Conservation (phyloP, 2,888 invertebrate species). For the Noctua fimbriata region DNA sequence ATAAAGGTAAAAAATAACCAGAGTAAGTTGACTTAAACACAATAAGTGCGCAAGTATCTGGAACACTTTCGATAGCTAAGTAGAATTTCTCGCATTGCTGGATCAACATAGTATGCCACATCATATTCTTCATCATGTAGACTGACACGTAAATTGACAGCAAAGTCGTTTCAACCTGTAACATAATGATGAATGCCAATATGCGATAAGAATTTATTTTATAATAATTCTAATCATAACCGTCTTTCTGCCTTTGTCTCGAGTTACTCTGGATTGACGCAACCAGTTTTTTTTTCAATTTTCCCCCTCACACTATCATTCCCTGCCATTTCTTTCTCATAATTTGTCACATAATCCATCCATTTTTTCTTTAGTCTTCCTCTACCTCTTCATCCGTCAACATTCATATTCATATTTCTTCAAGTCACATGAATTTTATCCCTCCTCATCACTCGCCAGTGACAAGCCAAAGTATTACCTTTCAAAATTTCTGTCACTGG, state of each 20-base stretch:
- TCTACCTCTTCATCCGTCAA: background rate
- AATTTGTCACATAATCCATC: background rate
- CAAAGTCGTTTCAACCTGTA: background rate
- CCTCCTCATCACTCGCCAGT: background rate
- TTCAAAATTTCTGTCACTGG: background rate
- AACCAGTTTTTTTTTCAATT: background rate
- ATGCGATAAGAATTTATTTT: background rate
- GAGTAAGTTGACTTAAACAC: background rate
- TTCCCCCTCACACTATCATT: background rate
- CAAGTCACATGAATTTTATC: background rate
- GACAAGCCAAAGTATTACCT: background rate
- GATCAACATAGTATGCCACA: background rate
- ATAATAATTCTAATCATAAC: background rate
- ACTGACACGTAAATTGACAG: background rate
- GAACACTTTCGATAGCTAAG: slow-evolving; percentile 4
- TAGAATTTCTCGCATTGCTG: slow-evolving; percentile 30
- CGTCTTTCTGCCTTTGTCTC: background rate
- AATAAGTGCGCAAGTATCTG: slow-evolving; percentile 14
- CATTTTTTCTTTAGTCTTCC: background rate
- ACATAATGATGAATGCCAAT: background rate
- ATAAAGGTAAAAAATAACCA: background rate
- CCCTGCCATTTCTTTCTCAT: background rate
- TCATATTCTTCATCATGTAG: slow-evolving; percentile 8
- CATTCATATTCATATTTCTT: background rate
- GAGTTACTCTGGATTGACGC: background rate